phyloP scores from a whole-genome alignment of 2,797 vertebrate species.

The Tolypeutes matacus region DNA sequence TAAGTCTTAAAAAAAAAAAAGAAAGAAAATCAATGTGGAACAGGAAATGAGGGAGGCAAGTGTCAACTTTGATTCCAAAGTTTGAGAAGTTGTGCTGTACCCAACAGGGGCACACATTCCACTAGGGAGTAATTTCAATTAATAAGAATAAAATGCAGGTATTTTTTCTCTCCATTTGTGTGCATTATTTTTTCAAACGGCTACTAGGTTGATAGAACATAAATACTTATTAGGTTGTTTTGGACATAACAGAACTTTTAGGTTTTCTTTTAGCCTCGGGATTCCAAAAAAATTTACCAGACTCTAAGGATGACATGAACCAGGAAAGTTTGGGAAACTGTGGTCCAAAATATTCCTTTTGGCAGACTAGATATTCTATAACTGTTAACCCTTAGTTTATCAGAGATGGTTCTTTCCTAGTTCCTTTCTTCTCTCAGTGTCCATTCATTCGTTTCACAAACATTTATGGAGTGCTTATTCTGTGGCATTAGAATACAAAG shows the following conservation, averaged over 20 bases:
- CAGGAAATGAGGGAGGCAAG: background rate
- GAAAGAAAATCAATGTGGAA: conserved; percentile 30
- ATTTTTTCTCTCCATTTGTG: conserved; percentile 3
- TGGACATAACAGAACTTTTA: conserved; percentile 8
- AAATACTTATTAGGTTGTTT: conserved; percentile 23
- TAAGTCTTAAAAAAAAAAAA: too few species aligned
- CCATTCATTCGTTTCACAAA: background rate
- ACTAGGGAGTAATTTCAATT: conserved; percentile 15
- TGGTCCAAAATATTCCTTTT: background rate
- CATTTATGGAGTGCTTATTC: background rate
- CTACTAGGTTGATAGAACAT: conserved; percentile 14
- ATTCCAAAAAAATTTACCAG: background rate
- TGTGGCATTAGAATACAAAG: background rate
- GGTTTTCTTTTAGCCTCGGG: background rate
- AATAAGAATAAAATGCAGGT: background rate
- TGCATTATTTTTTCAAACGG: conserved; percentile 5
- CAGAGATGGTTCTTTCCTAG: conserved; percentile 12
- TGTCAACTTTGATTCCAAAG: background rate
- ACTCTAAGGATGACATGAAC: background rate
- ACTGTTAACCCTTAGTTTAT: background rate
- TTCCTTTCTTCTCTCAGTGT: background rate
- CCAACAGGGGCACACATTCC: background rate
- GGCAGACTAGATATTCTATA: background rate
- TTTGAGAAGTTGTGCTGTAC: background rate
- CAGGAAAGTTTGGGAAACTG: background rate